A percentile compares a stretch with the other conserved stretches of the same genome.
These are phyloP conservation scores for Thamnophis sirtalis DNA, from an alignment of 2,113 vertebrate species.

Conservation along the genomic window DNA sequence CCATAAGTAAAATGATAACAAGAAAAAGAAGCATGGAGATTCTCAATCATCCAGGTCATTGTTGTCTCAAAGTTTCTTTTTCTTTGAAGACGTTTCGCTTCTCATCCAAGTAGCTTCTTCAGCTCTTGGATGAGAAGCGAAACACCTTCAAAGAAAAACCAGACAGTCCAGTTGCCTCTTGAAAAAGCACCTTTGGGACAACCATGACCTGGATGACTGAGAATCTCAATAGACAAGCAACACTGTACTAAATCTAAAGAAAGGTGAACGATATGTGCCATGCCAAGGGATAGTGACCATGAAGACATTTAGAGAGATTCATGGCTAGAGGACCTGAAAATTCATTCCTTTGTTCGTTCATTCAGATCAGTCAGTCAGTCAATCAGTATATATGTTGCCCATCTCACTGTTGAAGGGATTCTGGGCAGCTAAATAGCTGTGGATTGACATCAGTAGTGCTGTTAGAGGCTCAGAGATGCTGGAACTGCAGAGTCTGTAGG, in stretches of 20 bases:
- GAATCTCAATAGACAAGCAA: not conserved
- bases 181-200: too few relatives aligned
- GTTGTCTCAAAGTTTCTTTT: not conserved
- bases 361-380: not conserved
- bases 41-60: too few relatives aligned
- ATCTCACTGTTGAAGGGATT: not conserved
- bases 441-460: not conserved
- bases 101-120: too few relatives aligned
- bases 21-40: not conserved
- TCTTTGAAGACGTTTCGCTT: too few relatives aligned
- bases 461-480: not conserved
- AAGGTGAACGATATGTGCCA: not conserved
- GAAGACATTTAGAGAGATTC: not conserved
- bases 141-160: too few relatives aligned
- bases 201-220: too few relatives aligned
- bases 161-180: too few relatives aligned
- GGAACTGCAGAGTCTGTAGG: not conserved
- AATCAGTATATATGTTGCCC: not conserved
- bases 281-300: not conserved
- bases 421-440: not conserved
- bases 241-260: not conserved
- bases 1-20: not conserved
- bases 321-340: not conserved
- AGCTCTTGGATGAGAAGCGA: too few relatives aligned
- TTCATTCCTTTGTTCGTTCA: not conserved